phyloP scores from a whole-genome alignment of 1,140 invertebrate species.

The Apis laboriosa region DNA sequence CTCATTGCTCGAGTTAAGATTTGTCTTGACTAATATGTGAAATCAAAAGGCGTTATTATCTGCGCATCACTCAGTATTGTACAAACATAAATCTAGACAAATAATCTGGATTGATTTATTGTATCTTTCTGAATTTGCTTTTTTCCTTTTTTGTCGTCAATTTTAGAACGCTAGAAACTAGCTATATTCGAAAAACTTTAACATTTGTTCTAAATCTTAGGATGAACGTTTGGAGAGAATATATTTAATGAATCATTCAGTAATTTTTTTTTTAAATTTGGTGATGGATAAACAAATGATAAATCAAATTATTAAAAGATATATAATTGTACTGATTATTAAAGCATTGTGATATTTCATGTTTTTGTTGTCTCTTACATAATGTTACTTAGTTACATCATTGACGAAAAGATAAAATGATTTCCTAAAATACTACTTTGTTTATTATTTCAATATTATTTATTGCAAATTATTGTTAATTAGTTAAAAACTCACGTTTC shows the following conservation, averaged over 20 bases:
- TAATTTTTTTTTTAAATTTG: background rate
- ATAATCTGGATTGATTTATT: constrained; percentile 27
- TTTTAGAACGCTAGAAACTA: background rate
- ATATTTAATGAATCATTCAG: too few relatives aligned
- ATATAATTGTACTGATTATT: background rate
- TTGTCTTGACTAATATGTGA: background rate
- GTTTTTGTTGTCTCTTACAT: background rate
- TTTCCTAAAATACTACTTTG: background rate
- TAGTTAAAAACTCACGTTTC: too few relatives aligned
- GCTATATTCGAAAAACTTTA: too few relatives aligned
- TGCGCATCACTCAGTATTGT: background rate
- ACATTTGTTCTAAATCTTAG: background rate
- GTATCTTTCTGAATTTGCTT: constrained; percentile 1
- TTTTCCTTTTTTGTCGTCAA: background rate
- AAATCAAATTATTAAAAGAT: background rate
- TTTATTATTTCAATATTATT: background rate
- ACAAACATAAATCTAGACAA: constrained; percentile 32
- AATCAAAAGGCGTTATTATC: background rate
- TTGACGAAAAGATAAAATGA: background rate
- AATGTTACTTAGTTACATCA: background rate
- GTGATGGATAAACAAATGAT: too few relatives aligned
- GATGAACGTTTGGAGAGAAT: background rate
- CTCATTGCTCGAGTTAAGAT: too few relatives aligned
- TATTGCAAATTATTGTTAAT: too few relatives aligned
- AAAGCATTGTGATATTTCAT: background rate